phyloP scores from a whole-genome alignment of 1,140 invertebrate genomes.

The Manduca sexta region DNA sequence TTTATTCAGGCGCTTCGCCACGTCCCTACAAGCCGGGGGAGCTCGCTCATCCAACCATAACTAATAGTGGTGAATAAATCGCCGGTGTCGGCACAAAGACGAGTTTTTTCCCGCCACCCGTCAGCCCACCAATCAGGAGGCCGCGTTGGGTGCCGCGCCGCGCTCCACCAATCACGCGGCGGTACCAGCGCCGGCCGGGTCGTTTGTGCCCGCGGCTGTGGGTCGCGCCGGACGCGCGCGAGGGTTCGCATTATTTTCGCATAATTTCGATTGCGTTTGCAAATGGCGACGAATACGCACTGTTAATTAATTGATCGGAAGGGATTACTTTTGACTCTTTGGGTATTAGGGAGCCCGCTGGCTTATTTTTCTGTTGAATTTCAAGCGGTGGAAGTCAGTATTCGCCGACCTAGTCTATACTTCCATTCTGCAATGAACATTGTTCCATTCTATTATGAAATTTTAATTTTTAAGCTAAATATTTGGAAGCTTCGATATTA shows the following conservation, averaged over 20 bases:
- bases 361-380: too few species aligned
- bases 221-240: slow-evolving; percentile 26
- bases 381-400: too few species aligned
- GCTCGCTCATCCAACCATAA: slow-evolving; percentile 54
- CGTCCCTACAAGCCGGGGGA: slow-evolving; percentile 11
- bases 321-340: slow-evolving; percentile 2
- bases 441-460: too few species aligned
- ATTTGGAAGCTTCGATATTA: too few species aligned
- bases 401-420: too few species aligned
- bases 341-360: too few species aligned
- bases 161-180: slow-evolving; percentile 14
- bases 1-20: neutral
- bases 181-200: slow-evolving; percentile 40
- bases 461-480: too few species aligned
- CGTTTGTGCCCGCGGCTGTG: slow-evolving; percentile 35
- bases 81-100: slow-evolving; percentile 45
- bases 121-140: slow-evolving; percentile 39
- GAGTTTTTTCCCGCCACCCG: slow-evolving; percentile 39
- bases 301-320: slow-evolving; percentile 38
- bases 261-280: slow-evolving; percentile 57
- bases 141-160: slow-evolving; percentile 9
- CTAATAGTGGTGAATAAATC: slow-evolving; percentile 66
- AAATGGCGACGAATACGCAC: slow-evolving; percentile 56
- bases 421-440: too few species aligned
- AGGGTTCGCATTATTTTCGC: slow-evolving; percentile 47